phyloP scores from a whole-genome alignment of 2,113 vertebrate genomes.

The Lonchura striata region DNA sequence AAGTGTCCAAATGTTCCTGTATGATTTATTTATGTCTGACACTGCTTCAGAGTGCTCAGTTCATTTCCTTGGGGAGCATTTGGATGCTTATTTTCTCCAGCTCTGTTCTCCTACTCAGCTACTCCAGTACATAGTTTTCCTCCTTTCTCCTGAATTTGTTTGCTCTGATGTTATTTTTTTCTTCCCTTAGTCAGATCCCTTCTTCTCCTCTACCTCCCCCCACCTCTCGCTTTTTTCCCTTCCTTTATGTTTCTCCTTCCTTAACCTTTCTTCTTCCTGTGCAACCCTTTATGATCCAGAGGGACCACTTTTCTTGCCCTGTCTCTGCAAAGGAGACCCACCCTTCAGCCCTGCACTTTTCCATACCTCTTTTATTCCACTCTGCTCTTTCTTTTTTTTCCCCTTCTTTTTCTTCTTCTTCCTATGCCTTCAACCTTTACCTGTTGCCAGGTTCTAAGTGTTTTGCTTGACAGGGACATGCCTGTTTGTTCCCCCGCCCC shows the following conservation, averaged over 20 bases:
- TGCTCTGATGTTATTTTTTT: neutral
- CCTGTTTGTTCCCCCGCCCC: neutral
- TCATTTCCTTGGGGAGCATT: conserved; percentile 32
- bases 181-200: neutral
- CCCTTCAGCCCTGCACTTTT: neutral
- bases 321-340: neutral
- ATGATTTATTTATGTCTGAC: conserved; percentile 45
- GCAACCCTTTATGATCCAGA: fast-evolving
- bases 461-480: neutral
- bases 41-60: conserved; percentile 16
- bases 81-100: neutral
- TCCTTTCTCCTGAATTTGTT: neutral
- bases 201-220: neutral
- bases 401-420: neutral
- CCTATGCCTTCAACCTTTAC: neutral
- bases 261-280: neutral
- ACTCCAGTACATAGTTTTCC: neutral
- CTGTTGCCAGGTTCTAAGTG: neutral
- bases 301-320: neutral
- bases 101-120: neutral
- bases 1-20: conserved; percentile 12
- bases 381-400: neutral
- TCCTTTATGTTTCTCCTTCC: neutral
- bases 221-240: neutral
- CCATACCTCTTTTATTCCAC: neutral